Base-by-base conservation (phyloP, 1,140 invertebrate species). In the Cherax quadricarinatus region DNA sequence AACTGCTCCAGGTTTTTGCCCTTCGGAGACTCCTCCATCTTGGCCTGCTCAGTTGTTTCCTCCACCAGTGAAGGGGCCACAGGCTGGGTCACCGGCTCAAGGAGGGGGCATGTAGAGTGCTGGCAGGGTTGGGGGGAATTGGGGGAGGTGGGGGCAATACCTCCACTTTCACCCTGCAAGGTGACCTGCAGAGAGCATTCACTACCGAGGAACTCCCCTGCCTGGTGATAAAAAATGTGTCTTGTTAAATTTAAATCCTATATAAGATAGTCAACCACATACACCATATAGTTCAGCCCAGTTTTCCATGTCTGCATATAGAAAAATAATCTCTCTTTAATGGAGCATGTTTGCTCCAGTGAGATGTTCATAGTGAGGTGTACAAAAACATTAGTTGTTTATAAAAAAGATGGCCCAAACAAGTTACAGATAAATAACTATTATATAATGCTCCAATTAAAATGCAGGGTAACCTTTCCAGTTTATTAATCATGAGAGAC, bases 21-120 rank as follows among this genome's bases (percentile, higher is more conserved):
- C 90, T 86, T 86, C 90, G 49, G 60, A 91, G 90, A 66, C 90
- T 91, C 90, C 90, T 91, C 90, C 90, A 91, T 80, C 78, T 86
- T 41, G 84, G 49, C 90, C 79, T 80, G 30, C 62, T 80, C 90
- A 91, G 57, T 86, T 91, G 90, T 49, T 81, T 86, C 85, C 90
- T 30, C 90, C 90, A 91, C 90, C 90, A 91, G 48, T 81, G 78
- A 51, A 91, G 90, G 83, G 90, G 90, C 90, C 90, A 91, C 53
- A 91, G 75, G 41, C 90, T 91, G 90, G 90, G 90, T 91, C 90
- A 91, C 90, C 90, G 90, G 53, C 84, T 91, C 90, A 91, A 57
- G 9, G 90, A 82, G 57, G 90, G 84, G 90, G 84, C 90, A 51
- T 49, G 78, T 48, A 79, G 78, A 66, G 57, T 86, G 84, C 60